Evolutionary conservation across 2,113 vertebrate species (phyloP).

Genomic region (Trinectes maculatus): DNA sequence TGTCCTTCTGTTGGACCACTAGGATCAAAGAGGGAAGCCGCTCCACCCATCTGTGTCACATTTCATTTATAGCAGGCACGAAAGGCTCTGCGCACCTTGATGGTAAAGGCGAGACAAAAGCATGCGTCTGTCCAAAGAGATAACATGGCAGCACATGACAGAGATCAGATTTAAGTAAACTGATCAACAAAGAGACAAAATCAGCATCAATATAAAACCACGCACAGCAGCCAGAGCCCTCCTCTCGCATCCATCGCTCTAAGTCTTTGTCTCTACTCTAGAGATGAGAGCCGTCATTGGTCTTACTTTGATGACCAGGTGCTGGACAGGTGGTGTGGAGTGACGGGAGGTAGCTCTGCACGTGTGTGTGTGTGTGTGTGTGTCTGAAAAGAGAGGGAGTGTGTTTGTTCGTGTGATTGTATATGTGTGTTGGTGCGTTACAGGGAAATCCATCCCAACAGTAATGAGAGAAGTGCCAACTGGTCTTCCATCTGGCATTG

Average conservation of each 20-base stretch:
- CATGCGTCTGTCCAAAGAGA: not conserved
- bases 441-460: slow-evolving; percentile 70
- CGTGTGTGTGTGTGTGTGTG: slow-evolving; percentile 26
- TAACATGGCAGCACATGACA: slow-evolving; percentile 27
- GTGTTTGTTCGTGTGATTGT: slow-evolving; percentile 16
- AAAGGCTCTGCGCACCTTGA: slow-evolving; percentile 42
- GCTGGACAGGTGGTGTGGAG: slow-evolving; percentile 70
- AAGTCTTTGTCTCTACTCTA: slow-evolving; percentile 34
- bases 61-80: slow-evolving; percentile 53
- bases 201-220: not conserved
- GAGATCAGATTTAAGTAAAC: slow-evolving; percentile 40
- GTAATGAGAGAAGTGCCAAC: slow-evolving; percentile 78
- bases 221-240: slow-evolving; percentile 32
- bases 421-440: slow-evolving; percentile 43
- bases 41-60: slow-evolving; percentile 67
- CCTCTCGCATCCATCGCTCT: slow-evolving; percentile 23
- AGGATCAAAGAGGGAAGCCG: slow-evolving; percentile 66
- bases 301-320: slow-evolving; percentile 75
- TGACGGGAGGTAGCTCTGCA: slow-evolving; percentile 66
- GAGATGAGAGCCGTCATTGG: slow-evolving; percentile 55
- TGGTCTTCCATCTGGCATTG: slow-evolving; percentile 78
- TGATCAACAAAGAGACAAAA: slow-evolving; percentile 36
- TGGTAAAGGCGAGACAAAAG: slow-evolving; percentile 55
- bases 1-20: slow-evolving; percentile 67
- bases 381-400: no score